These are phyloP conservation scores for Spheniscus humboldti DNA, from an alignment of 2,797 vertebrate species.

Conservation along the genomic window DNA sequence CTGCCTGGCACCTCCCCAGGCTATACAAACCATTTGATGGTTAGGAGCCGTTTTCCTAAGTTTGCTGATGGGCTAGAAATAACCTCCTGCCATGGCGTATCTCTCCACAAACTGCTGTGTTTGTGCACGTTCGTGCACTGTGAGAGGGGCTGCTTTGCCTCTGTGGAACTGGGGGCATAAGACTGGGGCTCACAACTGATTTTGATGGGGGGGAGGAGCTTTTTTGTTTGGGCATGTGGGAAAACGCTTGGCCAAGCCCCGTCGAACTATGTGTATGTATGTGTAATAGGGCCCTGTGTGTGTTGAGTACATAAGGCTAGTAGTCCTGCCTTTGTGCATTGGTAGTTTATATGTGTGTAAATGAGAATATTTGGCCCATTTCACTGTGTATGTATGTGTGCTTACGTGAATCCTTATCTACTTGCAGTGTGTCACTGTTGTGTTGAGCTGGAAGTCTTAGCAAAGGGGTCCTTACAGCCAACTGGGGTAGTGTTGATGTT, in stretches of 20 bases:
- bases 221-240: neutral
- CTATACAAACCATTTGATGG: neutral
- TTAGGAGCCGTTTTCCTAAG: neutral
- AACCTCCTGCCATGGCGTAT: neutral
- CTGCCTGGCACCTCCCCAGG: neutral
- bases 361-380: neutral
- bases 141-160: neutral
- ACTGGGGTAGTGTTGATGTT: neutral
- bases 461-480: neutral
- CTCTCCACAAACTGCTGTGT: neutral
- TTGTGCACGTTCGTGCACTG: rapidly evolving
- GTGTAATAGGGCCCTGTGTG: neutral
- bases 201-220: neutral
- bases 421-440: too few species aligned
- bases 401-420: neutral
- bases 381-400: neutral
- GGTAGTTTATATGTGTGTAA: neutral
- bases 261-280: rapidly evolving
- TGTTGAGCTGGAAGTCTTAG: neutral
- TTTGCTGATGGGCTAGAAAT: neutral
- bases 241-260: neutral
- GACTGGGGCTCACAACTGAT: neutral
- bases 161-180: neutral
- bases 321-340: neutral
- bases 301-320: too few species aligned